Evolutionary conservation across 2,797 vertebrate species (phyloP), one percentile per base, ranked within the genome.

Genomic region (Macrochelys suwanniensis): DNA sequence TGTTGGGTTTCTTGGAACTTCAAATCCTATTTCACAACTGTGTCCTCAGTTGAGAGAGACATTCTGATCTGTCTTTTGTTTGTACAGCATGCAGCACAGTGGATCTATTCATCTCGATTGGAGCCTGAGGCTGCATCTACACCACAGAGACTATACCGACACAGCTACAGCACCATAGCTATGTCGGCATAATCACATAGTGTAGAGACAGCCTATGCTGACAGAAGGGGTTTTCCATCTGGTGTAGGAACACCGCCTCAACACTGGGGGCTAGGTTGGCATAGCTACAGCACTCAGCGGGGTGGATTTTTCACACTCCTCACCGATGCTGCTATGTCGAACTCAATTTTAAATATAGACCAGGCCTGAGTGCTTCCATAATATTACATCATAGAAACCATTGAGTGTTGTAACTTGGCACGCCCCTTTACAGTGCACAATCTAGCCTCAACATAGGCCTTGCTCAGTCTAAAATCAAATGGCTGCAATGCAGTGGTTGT

Each of bases 71-170:
- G 7, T 10, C 25, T 54, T 9, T 42, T 83, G 71, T 45, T 74
- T 6, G 71, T 45, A 45, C 42, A 45, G 71, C 42, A 45, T 3
- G 37, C 42, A 45, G 26, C 0, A 0, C 45, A 28, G 37, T 15
- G 12, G 80, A 12, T 9, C 91, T 3, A 0, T 54, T 68, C 51
- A 0, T 42, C 16, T 1, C 0, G 4, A 51, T 9, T 16, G 53
- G 49, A 93, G 78, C 21, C 6, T 12, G 2, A 2, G 45, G 31
- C 59, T 65, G 81, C 0, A 0, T 80, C 57, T 65, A n/a, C 33
- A 65, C 16, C 8, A 2, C 33, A 65, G 61, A 33, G 33, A 65
- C 61, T 65, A 9, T 19, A n/a, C 61, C 2, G 16, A 31, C 7
- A 10, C 8, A n/a, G 31, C 31, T 33, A 61, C 12, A 31, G 59